Base-by-base conservation (phyloP, 2,888 invertebrate genomes). In the Pogonocherus hispidulus region DNA sequence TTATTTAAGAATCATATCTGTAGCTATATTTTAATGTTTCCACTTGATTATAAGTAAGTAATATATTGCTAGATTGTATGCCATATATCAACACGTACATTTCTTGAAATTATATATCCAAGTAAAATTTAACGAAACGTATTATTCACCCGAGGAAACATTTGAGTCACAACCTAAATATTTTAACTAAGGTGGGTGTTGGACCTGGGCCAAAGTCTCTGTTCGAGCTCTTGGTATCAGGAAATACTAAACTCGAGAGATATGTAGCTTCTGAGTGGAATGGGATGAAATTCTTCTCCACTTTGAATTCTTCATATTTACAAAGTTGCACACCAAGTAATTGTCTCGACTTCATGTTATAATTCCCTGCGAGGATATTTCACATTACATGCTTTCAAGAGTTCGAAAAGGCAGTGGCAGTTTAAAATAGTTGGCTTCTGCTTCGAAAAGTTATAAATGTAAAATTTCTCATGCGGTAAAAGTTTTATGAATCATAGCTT, bases 91-190 rank as follows among this genome's bases (percentile, higher is more conserved):
- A 16, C 32, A n/a, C 54, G 27, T 14, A 52, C 49, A 20, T 19
- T 19, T 49, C 23, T 20, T 32, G 23, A 41, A 54, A 20, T 14
- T 46, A 49, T 56, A 56, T 32, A 14, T 35, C 14, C 54, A 59
- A 46, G 49, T 51, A 69, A 69, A 46, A 47, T 51, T 37, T 52
- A 54, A 47, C 52, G 44, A 62, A 54, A 63, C 63, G 46, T 67
- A 41, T 71, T 56, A 60, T 64, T 66, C 62, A 66, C 66, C 49
- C 69, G 52, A 64, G 66, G 74, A 74, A 69, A 71, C 72, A 73
- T 73, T 76, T 79, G 79, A 79, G 74, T 79, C 79, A 80, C 73
- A 77, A 73, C 78, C 78, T 73, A 79, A 74, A 79, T 80, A 80
- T 78, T 79, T 78, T 60, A 60, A 67, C 73, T 67, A 74, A 76